Conservation (phyloP, 2,888 invertebrate genomes). For the Leucoptera coffeella region DNA sequence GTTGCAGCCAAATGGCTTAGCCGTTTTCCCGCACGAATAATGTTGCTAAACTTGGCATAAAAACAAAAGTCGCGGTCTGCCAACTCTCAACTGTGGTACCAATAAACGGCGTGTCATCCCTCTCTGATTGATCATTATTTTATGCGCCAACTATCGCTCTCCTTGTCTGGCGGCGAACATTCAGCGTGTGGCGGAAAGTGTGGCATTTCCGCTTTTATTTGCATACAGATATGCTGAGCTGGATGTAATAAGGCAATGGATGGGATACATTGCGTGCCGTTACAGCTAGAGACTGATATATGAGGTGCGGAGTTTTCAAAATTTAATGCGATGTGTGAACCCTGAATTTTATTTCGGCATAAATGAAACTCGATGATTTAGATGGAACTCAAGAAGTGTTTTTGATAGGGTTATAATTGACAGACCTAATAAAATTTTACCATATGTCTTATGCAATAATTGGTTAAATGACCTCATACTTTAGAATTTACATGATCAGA, state of each 20-base stretch:
- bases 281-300: constrained; percentile 5
- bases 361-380: too few relatives aligned
- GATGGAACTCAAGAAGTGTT: too few relatives aligned
- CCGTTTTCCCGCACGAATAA: constrained; percentile 17
- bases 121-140: constrained; percentile 52
- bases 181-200: constrained; percentile 40
- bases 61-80: constrained; percentile 11
- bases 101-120: constrained; percentile 51
- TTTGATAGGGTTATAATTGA: too few relatives aligned
- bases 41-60: constrained; percentile 34
- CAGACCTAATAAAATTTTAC: too few relatives aligned
- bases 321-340: too few relatives aligned
- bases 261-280: too few relatives aligned
- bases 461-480: too few relatives aligned
- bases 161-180: constrained; percentile 25
- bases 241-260: constrained; percentile 21
- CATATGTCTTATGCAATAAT: too few relatives aligned
- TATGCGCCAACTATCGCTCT: constrained; percentile 44
- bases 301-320: too few relatives aligned
- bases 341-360: too few relatives aligned
- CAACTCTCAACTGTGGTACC: constrained; percentile 38
- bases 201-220: constrained; percentile 44
- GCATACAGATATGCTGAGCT: constrained; percentile 27
- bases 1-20: too few relatives aligned
- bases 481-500: too few relatives aligned